Conservation (phyloP, 2,888 invertebrate genomes). For the Pocota personata region DNA sequence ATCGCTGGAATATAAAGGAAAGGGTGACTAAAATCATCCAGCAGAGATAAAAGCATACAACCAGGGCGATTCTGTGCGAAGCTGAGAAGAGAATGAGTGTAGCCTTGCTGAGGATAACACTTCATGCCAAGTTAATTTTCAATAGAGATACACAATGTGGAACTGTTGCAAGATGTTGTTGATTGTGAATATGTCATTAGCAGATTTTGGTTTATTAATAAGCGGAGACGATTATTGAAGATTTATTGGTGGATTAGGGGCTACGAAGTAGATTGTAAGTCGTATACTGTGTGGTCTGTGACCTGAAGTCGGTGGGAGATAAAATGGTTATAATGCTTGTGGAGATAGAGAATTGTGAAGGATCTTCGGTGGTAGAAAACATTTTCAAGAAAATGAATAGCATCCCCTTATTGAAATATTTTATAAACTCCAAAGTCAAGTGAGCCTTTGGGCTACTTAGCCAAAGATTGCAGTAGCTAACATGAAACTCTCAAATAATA, state of each 20-base stretch:
- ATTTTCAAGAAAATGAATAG: no score
- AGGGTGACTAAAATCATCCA: conserved; percentile 63
- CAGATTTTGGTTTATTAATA: conserved; percentile 70
- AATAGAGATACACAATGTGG: conserved; percentile 39
- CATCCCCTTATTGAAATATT: no score
- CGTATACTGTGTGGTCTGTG: not conserved
- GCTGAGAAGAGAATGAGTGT: conserved; percentile 7
- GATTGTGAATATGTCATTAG: conserved; percentile 63
- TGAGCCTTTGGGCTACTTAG: no score
- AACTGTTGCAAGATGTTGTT: conserved; percentile 65
- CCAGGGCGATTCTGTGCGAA: conserved; percentile 40
- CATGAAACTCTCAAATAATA: no score
- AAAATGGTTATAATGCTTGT: no score
- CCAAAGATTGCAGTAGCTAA: no score
- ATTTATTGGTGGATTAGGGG: conserved; percentile 52
- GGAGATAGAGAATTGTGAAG: no score
- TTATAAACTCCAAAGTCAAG: no score
- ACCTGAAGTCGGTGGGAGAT: not conserved
- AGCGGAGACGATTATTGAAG: conserved; percentile 52
- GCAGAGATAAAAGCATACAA: conserved; percentile 60
- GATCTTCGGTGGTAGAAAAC: no score
- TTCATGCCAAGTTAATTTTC: conserved; percentile 64
- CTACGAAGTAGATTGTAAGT: not conserved
- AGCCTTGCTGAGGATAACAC: conserved; percentile 47
- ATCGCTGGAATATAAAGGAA: conserved; percentile 2